Evolutionary conservation across 2,888 invertebrate species (phyloP).

Genomic region (Ferrisia virgata): DNA sequence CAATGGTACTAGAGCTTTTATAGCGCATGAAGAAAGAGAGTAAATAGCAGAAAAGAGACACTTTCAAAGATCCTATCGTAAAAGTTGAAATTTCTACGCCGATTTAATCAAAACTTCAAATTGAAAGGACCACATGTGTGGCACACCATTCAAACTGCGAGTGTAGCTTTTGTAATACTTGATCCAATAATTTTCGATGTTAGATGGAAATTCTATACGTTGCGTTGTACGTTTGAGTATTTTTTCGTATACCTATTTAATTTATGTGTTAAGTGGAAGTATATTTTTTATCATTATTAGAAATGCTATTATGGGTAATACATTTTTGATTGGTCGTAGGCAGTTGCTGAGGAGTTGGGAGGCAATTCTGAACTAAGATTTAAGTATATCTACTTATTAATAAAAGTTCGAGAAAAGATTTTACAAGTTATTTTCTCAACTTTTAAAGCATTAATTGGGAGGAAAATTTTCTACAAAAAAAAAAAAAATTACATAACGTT

Average conservation of each 20-base stretch:
- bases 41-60: background rate
- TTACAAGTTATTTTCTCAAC: background rate
- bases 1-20: background rate
- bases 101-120: conserved; percentile 2
- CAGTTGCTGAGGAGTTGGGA: too few species aligned
- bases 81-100: background rate
- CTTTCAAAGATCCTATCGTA: background rate
- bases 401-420: too few species aligned
- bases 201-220: background rate
- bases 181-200: background rate
- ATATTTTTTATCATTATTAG: too few species aligned
- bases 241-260: background rate
- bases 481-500: too few species aligned
- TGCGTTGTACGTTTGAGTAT: background rate
- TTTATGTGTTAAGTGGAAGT: background rate
- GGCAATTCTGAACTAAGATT: background rate
- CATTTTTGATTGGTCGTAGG: too few species aligned
- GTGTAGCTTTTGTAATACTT: background rate
- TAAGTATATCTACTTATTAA: background rate
- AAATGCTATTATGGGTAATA: too few species aligned
- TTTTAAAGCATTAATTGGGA: background rate
- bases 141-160: conserved; percentile 2
- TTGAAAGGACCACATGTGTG: background rate
- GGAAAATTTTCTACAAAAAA: background rate
- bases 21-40: background rate